Evolutionary conservation across 2,888 invertebrate species (phyloP).

Genomic region (Atethmia centrago): DNA sequence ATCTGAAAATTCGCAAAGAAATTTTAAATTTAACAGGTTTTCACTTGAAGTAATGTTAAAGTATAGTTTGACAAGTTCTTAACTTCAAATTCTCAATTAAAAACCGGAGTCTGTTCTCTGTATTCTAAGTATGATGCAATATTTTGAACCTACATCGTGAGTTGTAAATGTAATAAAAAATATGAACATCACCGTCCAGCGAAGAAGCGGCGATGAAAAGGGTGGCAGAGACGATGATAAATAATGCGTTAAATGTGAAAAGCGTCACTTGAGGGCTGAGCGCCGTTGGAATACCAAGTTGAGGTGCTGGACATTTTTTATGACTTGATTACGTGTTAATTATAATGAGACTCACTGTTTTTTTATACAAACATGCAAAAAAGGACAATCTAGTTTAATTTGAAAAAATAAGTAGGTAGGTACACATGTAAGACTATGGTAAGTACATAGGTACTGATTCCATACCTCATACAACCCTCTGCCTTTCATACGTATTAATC

Average conservation of each 20-base stretch:
- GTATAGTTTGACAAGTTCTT: background rate
- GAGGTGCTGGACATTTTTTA: conserved; percentile 18
- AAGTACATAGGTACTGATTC: too few species aligned
- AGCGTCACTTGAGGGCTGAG: conserved; percentile 71
- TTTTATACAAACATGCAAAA: background rate
- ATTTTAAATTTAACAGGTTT: background rate
- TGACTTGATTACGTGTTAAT: conserved; percentile 47
- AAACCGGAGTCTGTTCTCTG: background rate
- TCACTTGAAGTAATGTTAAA: background rate
- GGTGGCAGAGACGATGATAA: conserved; percentile 80
- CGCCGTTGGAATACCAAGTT: conserved; percentile 51
- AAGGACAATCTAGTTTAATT: background rate
- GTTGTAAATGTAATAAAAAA: conserved; percentile 67
- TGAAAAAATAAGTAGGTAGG: too few species aligned
- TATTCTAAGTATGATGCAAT: background rate
- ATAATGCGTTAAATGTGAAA: conserved; percentile 85
- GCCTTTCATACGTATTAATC: background rate
- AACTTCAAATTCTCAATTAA: background rate
- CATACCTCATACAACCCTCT: too few species aligned
- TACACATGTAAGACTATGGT: too few species aligned
- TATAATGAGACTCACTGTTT: background rate
- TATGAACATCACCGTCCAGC: conserved; percentile 69
- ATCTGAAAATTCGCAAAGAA: background rate
- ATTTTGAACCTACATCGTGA: conserved; percentile 50
- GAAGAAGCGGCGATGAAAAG: conserved; percentile 80